Conservation (phyloP, 2,797 vertebrate genomes). For the Alectoris magna region DNA sequence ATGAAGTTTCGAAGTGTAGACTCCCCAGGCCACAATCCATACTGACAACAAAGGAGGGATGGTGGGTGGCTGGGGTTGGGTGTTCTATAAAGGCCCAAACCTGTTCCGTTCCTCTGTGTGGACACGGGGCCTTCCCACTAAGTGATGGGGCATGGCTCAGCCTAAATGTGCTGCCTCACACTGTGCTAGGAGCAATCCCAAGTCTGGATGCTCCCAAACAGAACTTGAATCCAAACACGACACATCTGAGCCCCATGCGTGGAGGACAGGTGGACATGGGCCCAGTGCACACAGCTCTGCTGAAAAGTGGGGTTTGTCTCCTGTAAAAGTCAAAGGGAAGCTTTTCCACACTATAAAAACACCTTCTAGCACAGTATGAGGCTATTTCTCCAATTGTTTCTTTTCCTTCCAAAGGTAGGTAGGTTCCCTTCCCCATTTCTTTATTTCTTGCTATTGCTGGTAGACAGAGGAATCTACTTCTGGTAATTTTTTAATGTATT, state of each 20-base stretch:
- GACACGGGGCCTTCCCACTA: not conserved
- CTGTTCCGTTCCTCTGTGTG: fast-evolving
- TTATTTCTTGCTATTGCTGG: conserved; percentile 21
- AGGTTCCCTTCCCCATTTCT: not conserved
- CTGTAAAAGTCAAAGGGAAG: not conserved
- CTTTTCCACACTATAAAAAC: conserved; percentile 31
- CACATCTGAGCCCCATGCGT: fast-evolving
- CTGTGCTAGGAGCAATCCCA: not conserved
- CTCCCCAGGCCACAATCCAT: not conserved
- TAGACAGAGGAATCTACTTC: not conserved
- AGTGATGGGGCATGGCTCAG: not conserved
- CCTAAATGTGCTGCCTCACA: not conserved
- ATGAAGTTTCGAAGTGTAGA: not conserved
- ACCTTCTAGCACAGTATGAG: conserved; percentile 39
- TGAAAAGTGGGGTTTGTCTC: not conserved
- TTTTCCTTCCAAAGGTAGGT: not conserved
- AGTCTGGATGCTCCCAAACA: not conserved
- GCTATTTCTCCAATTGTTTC: conserved; percentile 43
- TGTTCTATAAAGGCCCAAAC: not conserved
- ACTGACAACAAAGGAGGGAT: fast-evolving
- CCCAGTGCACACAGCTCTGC: not conserved
- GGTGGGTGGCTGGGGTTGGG: not conserved
- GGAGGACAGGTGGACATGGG: not conserved
- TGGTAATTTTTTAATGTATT: not conserved
- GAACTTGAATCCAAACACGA: fast-evolving